Evolutionary conservation across 2,888 invertebrate species (phyloP).

Genomic region (Rhodophaea formosa): DNA sequence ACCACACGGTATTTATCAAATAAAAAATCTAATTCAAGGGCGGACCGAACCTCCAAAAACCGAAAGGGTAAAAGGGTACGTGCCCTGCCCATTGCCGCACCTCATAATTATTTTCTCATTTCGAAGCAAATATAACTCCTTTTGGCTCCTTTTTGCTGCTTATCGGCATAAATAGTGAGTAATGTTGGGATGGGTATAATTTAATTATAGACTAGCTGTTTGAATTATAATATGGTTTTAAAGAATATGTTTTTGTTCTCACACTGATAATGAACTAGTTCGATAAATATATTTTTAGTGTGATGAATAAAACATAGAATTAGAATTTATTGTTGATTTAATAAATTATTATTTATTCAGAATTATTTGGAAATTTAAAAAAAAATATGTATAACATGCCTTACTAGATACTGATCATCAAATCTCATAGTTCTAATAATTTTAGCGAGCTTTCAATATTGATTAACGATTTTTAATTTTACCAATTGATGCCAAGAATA

Average conservation of each 20-base stretch:
- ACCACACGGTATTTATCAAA: no score
- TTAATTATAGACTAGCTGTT: background rate
- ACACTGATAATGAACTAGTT: background rate
- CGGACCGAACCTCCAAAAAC: conserved; percentile 3
- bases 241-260: background rate
- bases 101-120: conserved; percentile 15
- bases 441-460: no score
- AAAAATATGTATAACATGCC: no score
- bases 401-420: no score
- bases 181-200: conserved; percentile 8
- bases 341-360: no score
- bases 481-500: no score
- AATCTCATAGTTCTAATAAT: no score
- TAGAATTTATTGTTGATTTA: no score
- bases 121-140: conserved; percentile 4
- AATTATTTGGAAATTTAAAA: no score
- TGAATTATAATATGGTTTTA: background rate
- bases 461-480: no score
- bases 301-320: background rate
- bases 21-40: background rate
- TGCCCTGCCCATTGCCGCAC: conserved; percentile 2
- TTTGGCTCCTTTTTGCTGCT: conserved; percentile 14
- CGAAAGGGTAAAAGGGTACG: conserved; percentile 7
- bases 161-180: conserved; percentile 11
- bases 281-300: background rate